A percentile compares a stretch with the other conserved stretches of the same genome.
phyloP scores from a whole-genome alignment of 2,797 vertebrate species.

The Calcarius lapponicus region DNA sequence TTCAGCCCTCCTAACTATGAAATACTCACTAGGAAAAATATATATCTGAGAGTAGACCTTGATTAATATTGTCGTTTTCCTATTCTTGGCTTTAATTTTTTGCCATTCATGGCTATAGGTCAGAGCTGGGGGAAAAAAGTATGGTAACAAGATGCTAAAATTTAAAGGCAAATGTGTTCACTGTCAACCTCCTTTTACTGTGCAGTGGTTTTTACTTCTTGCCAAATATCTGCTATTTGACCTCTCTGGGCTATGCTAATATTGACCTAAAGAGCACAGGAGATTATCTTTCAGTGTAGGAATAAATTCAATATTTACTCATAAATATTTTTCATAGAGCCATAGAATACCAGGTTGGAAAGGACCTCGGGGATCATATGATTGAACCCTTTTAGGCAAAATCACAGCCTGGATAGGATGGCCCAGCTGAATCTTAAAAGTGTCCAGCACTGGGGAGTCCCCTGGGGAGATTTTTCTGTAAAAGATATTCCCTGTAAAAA shows the following conservation, averaged over 20 bases:
- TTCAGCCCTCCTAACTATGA: neutral
- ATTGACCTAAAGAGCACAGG: neutral
- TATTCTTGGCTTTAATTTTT: neutral
- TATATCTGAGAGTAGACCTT: neutral
- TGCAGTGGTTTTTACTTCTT: neutral
- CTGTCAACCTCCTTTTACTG: neutral
- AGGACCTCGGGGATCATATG: neutral
- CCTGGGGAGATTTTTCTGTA: neutral
- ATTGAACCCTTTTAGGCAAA: neutral
- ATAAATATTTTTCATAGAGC: neutral
- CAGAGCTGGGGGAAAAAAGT: neutral
- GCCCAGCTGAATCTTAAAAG: neutral
- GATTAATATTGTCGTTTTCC: neutral
- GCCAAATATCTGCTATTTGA: neutral
- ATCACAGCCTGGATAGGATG: neutral
- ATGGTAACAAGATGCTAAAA: neutral
- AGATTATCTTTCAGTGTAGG: neutral
- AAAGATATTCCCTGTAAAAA: neutral
- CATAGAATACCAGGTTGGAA: neutral
- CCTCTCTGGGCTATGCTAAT: neutral
- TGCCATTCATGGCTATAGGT: neutral
- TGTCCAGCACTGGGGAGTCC: neutral
- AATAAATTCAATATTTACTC: conserved; percentile 6
- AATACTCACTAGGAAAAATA: neutral
- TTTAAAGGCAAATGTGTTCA: neutral